Evolutionary conservation across 2,888 invertebrate species (phyloP).

Genomic region (Acleris cristana): DNA sequence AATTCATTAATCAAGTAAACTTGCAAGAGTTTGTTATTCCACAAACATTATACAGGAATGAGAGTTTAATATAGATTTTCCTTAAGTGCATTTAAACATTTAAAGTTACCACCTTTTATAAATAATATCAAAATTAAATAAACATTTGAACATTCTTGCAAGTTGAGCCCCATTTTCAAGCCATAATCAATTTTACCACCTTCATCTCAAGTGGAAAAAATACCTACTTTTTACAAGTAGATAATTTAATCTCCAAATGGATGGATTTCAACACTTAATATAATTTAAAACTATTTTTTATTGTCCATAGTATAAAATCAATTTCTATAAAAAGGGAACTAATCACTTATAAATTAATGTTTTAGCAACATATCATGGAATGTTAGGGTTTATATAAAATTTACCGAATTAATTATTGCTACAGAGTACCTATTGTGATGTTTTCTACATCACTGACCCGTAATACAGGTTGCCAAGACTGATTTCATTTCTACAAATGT

Average conservation of each 20-base stretch:
- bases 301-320: slow-evolving; percentile 54
- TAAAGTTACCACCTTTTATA: no score
- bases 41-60: no score
- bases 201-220: neutral
- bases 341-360: slow-evolving; percentile 41
- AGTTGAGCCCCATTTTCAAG: neutral
- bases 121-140: neutral
- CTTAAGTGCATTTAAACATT: no score
- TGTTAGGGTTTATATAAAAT: slow-evolving; percentile 31
- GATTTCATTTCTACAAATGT: no score
- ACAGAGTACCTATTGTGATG: slow-evolving; percentile 29
- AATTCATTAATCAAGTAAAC: no score
- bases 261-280: slow-evolving; percentile 61
- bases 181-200: no score
- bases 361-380: slow-evolving; percentile 27
- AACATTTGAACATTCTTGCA: slow-evolving; percentile 7
- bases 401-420: slow-evolving; percentile 35
- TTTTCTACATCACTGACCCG: slow-evolving; percentile 11
- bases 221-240: no score
- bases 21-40: no score
- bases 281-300: slow-evolving; percentile 54
- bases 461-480: neutral
- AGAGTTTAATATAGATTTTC: no score
- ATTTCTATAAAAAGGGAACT: slow-evolving; percentile 34
- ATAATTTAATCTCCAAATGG: slow-evolving; percentile 47